phyloP scores from a whole-genome alignment of 2,888 invertebrate genomes.

The Drosophila kuntzei region DNA sequence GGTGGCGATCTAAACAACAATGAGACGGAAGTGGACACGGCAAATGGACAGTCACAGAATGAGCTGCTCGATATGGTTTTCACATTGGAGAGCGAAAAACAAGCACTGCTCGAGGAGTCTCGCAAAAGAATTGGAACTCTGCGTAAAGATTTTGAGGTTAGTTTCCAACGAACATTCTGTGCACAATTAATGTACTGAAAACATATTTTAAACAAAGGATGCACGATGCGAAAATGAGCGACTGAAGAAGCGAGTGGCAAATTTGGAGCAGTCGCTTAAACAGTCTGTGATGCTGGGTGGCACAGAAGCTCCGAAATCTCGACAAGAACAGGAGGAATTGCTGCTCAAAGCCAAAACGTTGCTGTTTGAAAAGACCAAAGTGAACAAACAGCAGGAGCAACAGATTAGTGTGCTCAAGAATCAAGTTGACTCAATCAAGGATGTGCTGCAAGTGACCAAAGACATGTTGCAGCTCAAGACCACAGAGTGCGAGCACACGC shows the following conservation, averaged over 20 bases:
- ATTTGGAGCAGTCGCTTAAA: conserved; percentile 83
- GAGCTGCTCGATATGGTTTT: conserved; percentile 85
- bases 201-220: conserved; percentile 63
- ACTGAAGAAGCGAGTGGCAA: conserved; percentile 79
- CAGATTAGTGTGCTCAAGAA: conserved; percentile 89
- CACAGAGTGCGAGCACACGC: conserved; percentile 91
- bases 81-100: conserved; percentile 84
- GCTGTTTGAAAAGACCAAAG: conserved; percentile 91
- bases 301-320: conserved; percentile 83
- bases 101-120: conserved; percentile 84
- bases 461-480: conserved; percentile 92
- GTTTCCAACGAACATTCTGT: conserved; percentile 35
- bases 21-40: conserved; percentile 19
- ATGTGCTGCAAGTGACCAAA: conserved; percentile 93
- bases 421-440: conserved; percentile 92
- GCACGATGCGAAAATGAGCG: conserved; percentile 82
- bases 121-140: conserved; percentile 81
- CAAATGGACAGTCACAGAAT: conserved; percentile 65
- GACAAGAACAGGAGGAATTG: conserved; percentile 85
- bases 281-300: conserved; percentile 84
- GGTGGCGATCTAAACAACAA: conserved; percentile 81
- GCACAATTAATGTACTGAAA: neutral
- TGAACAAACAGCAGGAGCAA: conserved; percentile 91
- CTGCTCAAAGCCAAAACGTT: conserved; percentile 89
- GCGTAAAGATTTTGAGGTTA: conserved; percentile 85